Evolutionary conservation across 2,797 vertebrate species (phyloP).

Genomic region (Halcyon leucocephala): DNA sequence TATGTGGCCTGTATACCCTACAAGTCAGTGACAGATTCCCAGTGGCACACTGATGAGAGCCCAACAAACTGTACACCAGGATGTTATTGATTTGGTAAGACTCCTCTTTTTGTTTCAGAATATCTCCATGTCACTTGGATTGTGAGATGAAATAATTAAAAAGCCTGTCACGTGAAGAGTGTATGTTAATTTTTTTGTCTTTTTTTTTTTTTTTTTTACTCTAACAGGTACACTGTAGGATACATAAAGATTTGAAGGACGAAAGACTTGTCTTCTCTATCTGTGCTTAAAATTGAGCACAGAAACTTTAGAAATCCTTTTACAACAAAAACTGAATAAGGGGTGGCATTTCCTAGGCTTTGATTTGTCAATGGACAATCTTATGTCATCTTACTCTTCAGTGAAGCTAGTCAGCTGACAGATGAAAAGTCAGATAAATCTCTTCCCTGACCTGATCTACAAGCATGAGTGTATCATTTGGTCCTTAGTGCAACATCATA

Average conservation of each 20-base stretch:
- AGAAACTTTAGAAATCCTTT: neutral
- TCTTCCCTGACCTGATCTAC: neutral
- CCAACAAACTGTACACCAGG: neutral
- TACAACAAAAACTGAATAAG: neutral
- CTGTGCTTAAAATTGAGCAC: neutral
- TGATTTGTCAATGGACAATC: neutral
- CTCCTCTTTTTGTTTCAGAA: neutral
- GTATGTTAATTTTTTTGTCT: accelerated
- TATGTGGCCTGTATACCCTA: neutral
- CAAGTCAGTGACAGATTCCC: neutral
- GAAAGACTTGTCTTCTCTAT: neutral
- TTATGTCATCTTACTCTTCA: neutral
- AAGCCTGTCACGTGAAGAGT: neutral
- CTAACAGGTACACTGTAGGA: neutral
- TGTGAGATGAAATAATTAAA: neutral
- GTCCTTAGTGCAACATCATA: neutral
- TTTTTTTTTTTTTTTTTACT: neutral
- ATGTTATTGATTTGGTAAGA: neutral
- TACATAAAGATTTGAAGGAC: neutral
- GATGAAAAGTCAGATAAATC: neutral
- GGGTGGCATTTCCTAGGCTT: neutral
- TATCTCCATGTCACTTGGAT: neutral
- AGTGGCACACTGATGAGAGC: neutral
- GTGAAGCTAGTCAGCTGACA: neutral
- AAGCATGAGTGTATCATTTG: neutral